These are phyloP conservation scores for Drosophila mercatorum DNA, from an alignment of 2,888 invertebrate genomes.

Conservation along the genomic window DNA sequence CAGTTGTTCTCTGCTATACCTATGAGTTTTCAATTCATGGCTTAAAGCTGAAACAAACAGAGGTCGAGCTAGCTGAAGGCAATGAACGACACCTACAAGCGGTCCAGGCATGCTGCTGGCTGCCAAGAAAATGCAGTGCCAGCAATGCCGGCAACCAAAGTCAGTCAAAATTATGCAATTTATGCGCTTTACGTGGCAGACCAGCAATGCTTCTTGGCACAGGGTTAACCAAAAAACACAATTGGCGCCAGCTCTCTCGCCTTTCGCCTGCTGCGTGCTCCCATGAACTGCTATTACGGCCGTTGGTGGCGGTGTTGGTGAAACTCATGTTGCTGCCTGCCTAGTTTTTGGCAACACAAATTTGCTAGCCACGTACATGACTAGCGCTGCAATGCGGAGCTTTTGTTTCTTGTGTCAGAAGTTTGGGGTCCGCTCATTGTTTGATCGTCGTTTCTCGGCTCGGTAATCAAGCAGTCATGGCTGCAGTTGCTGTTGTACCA, in stretches of 20 bases:
- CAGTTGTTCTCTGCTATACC: fast-evolving
- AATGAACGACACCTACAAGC: constrained; percentile 71
- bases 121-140: constrained; percentile 72
- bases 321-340: constrained; percentile 31
- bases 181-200: constrained; percentile 75
- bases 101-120: constrained; percentile 6
- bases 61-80: constrained; percentile 43
- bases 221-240: constrained; percentile 73
- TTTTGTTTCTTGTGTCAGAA: constrained; percentile 63
- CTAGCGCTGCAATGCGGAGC: constrained; percentile 63
- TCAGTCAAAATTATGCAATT: constrained; percentile 82
- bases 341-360: constrained; percentile 69
- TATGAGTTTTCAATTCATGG: background rate
- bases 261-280: constrained; percentile 22
- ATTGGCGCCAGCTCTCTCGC: constrained; percentile 69
- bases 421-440: constrained; percentile 51
- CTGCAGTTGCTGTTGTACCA: constrained; percentile 26
- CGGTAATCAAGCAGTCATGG: constrained; percentile 31
- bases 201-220: constrained; percentile 56
- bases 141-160: constrained; percentile 71
- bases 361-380: constrained; percentile 76
- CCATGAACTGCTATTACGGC: constrained; percentile 3
- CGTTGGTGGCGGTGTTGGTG: background rate
- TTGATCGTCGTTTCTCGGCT: constrained; percentile 25
- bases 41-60: constrained; percentile 55